Percentiles rank a stretch among this genome's conserved stretches.
phyloP scores from a whole-genome alignment of 2,888 invertebrate genomes.

The Laothoe populi region DNA sequence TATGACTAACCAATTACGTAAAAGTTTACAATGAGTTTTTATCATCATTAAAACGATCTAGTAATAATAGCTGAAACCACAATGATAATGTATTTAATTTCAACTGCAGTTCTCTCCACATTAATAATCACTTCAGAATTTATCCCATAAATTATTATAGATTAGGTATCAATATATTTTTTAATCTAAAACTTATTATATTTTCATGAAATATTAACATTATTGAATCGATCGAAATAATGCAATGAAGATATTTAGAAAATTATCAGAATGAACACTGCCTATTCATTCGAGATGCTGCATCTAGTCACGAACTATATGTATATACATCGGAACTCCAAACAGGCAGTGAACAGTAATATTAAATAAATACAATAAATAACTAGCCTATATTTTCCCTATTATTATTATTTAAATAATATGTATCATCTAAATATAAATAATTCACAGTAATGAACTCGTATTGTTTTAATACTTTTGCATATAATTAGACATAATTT shows the following conservation, averaged over 20 bases:
- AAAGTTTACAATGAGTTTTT: neutral
- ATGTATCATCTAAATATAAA: neutral
- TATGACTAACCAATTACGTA: conserved; percentile 19
- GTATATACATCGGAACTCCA: too few species aligned
- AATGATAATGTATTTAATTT: conserved; percentile 18
- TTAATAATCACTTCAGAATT: neutral
- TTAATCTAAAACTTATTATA: neutral
- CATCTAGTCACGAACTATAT: too few species aligned
- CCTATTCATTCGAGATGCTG: too few species aligned
- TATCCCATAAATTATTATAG: neutral
- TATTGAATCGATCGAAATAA: neutral
- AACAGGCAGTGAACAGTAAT: too few species aligned
- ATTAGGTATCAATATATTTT: neutral
- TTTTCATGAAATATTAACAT: neutral
- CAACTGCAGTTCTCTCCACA: neutral
- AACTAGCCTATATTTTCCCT: too few species aligned
- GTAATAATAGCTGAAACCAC: conserved; percentile 13
- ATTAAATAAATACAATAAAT: too few species aligned
- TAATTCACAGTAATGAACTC: conserved; percentile 16
- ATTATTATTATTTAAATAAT: too few species aligned
- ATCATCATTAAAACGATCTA: neutral
- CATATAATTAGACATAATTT: neutral
- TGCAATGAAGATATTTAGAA: neutral
- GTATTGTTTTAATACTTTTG: conserved; percentile 8
- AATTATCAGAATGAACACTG: conserved; percentile 1